Conservation (phyloP, 2,888 invertebrate species). For the Parasteatoda lunata region DNA sequence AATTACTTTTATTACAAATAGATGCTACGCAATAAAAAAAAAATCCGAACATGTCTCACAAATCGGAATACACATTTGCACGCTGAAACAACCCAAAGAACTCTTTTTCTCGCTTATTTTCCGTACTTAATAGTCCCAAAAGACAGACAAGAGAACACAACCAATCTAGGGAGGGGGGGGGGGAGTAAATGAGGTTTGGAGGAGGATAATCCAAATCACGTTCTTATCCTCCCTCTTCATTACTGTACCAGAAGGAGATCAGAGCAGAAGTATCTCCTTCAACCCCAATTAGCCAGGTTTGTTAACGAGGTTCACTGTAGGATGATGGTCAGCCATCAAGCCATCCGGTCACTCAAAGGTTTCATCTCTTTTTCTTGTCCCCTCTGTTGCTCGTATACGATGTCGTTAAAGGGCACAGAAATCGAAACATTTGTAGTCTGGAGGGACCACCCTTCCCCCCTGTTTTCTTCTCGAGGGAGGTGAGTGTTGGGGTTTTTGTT, state of each 20-base stretch:
- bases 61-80: no score
- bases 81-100: background rate
- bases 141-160: slow-evolving; percentile 48
- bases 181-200: background rate
- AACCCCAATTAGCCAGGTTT: slow-evolving; percentile 56
- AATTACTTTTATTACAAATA: no score
- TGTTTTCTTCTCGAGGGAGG: slow-evolving; percentile 1
- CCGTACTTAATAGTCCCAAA: slow-evolving; percentile 52
- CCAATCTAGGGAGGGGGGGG: slow-evolving; percentile 4
- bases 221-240: slow-evolving; percentile 3
- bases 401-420: slow-evolving; percentile 28
- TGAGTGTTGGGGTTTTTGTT: slow-evolving; percentile 19
- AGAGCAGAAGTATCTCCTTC: slow-evolving; percentile 21
- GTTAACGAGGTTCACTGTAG: slow-evolving; percentile 45
- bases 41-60: no score
- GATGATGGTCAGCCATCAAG: slow-evolving; percentile 43
- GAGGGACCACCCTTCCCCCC: slow-evolving; percentile 15
- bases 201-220: slow-evolving; percentile 24
- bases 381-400: background rate
- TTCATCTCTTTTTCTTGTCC: background rate
- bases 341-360: background rate
- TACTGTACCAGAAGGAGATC: background rate
- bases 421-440: slow-evolving; percentile 34
- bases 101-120: background rate
- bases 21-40: no score